Evolutionary conservation across 1,140 invertebrate genomes (phyloP), one percentile per base, ranked within the genome.

Genomic region (Drosophila azteca): DNA sequence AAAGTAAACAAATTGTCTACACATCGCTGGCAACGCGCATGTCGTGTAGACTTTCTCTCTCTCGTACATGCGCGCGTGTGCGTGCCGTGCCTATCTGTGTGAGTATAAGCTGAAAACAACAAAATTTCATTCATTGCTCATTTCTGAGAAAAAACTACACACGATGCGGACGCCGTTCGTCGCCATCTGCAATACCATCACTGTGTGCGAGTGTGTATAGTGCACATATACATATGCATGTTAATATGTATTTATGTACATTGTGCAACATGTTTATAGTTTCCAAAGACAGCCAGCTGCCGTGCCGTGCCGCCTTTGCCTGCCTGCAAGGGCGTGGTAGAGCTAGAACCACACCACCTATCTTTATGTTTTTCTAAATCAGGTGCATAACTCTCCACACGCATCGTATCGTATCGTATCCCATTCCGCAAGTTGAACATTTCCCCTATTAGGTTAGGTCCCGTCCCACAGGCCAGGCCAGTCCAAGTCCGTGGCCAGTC

Each of bases 101-200:
- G 64, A 57, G 60, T 63, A 35, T n/a, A 54, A 50, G 41, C 65
- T 58, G 67, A 70, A 69, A 70, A 84, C 80, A 84, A 79, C 80
- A 60, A 84, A 84, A 79, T 79, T 84, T 84, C 80, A 84, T 84
- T 84, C 80, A 84, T 84, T 83, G 76, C 80, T 76, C 76, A 72
- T 84, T 84, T 84, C 67, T 77, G 80, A 79, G 76, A 79, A 83
- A 82, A 65, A 84, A 72, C 65, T 82, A 84, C 72, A 66, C 79
- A 66, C 74, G 75, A 44, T 41, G 46, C 57, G 52, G 46, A 39
- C 57, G 35, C 29, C 60, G 63, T 49, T 63, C 59, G 63, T 50
- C 69, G 66, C 80, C 80, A 79, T 84, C 65, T 85, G 66, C 67
- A 84, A 69, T 68, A 71, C 49, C 66, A 52, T 31, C 64, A 15